Evolutionary conservation across 2,888 invertebrate species (phyloP).

Genomic region (Eristalinus sepulchralis): DNA sequence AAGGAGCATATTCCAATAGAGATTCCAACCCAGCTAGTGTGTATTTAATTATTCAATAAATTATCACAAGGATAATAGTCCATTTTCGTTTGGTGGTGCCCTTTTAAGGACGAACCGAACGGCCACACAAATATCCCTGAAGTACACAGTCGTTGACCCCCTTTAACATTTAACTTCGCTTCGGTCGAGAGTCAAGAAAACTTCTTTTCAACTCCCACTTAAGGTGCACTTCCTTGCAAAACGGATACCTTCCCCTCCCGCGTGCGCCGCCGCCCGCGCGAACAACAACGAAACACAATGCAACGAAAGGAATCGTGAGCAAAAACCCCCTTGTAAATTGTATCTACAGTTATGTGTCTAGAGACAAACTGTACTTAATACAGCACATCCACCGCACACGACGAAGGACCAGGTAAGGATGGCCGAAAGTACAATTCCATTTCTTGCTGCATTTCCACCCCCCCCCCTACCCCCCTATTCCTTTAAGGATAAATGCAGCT

Average conservation of each 20-base stretch:
- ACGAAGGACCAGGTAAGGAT: conserved; percentile 36
- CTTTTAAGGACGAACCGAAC: not conserved
- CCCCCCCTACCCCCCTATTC: not conserved
- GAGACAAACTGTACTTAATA: conserved; percentile 35
- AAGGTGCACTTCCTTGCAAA: conserved; percentile 17
- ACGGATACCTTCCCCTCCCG: not conserved
- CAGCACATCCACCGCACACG: conserved; percentile 50
- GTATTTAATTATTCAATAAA: conserved; percentile 73
- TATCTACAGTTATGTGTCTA: conserved; percentile 21
- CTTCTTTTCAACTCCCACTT: conserved; percentile 11
- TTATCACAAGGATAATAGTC: conserved; percentile 74
- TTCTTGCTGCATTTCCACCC: conserved; percentile 32
- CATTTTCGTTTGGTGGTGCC: conserved; percentile 44
- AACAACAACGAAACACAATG: conserved; percentile 24
- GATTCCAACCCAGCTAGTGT: not conserved
- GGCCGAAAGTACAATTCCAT: conserved; percentile 51
- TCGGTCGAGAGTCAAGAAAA: conserved; percentile 30
- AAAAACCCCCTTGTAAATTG: conserved; percentile 50
- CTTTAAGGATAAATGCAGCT: conserved; percentile 48
- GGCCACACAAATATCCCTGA: not conserved
- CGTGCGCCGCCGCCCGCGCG: not conserved
- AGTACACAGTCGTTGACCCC: conserved; percentile 29
- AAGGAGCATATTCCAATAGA: not conserved
- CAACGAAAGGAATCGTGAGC: conserved; percentile 24
- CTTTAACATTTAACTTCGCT: conserved; percentile 12